Percentiles rank a stretch among this genome's conserved stretches.
phyloP scores from a whole-genome alignment of 2,113 vertebrate genomes.

The Leucopsar rothschildi region DNA sequence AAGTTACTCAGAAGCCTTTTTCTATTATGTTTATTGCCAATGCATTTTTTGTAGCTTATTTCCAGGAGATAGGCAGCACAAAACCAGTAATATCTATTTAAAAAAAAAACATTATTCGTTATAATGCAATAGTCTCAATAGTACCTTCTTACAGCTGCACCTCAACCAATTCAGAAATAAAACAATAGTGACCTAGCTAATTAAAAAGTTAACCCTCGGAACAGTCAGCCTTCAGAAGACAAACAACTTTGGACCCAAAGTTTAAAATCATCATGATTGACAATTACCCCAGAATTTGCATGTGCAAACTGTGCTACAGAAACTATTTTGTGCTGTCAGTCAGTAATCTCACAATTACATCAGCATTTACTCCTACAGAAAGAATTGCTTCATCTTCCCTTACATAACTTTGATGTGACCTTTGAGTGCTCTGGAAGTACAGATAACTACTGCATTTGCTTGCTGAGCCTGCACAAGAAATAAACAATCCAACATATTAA shows the following conservation, averaged over 20 bases:
- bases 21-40: slow-evolving; percentile 6
- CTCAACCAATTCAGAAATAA: background rate
- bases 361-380: background rate
- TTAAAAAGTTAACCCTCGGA: background rate
- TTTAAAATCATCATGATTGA: background rate
- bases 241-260: background rate
- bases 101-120: background rate
- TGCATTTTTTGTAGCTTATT: background rate
- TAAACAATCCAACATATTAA: background rate
- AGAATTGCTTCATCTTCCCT: background rate
- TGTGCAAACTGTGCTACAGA: background rate
- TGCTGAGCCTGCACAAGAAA: background rate
- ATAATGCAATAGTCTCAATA: background rate
- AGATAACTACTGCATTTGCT: background rate
- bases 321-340: background rate
- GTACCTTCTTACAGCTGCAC: background rate
- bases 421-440: background rate
- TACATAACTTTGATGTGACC: background rate
- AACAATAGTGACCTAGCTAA: background rate
- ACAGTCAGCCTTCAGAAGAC: background rate
- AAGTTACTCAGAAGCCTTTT: slow-evolving; percentile 12
- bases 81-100: background rate
- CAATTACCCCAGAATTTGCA: background rate
- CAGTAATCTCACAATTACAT: background rate
- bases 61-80: background rate